Percentiles rank a stretch among this genome's conserved stretches.
Evolutionary conservation across 2,113 vertebrate genomes (phyloP).

Genomic region (Cheirogaleus medius): DNA sequence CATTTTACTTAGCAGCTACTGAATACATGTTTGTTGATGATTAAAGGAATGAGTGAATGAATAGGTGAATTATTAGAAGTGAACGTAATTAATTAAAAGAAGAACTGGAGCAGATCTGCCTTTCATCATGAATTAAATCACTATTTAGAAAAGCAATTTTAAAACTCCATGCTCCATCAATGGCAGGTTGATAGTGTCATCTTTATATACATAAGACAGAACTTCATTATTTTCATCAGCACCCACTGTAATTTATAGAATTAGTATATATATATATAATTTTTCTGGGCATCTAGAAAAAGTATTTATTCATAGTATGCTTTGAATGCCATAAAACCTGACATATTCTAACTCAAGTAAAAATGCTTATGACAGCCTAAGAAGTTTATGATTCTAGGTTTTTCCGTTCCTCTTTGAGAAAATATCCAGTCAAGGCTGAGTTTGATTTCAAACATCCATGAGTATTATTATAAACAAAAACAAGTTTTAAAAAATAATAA

Average conservation of each 20-base stretch:
- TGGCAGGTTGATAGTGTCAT: not conserved
- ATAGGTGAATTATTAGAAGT: not conserved
- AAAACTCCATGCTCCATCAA: not conserved
- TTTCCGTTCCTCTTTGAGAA: not conserved
- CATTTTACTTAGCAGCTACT: not conserved
- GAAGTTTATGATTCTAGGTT: not conserved
- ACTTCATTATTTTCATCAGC: not conserved
- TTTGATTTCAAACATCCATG: constrained; percentile 22
- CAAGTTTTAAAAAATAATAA: not conserved
- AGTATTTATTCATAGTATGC: not conserved
- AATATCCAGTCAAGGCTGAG: not conserved
- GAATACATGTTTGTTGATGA: not conserved
- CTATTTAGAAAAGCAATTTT: not conserved
- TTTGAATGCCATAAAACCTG: not conserved
- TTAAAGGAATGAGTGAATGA: not conserved
- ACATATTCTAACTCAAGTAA: not conserved
- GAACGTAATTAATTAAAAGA: constrained; percentile 35
- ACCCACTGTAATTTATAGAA: not conserved
- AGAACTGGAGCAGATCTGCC: not conserved
- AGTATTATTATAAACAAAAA: constrained; percentile 15
- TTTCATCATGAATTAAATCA: constrained; percentile 34
- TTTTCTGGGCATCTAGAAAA: not conserved
- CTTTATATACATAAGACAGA: not conserved
- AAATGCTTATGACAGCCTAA: not conserved
- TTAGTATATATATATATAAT: not conserved